Evolutionary conservation across 2,797 vertebrate species (phyloP), one percentile per base, ranked within the genome.

Genomic region (Spinus olivaceus): DNA sequence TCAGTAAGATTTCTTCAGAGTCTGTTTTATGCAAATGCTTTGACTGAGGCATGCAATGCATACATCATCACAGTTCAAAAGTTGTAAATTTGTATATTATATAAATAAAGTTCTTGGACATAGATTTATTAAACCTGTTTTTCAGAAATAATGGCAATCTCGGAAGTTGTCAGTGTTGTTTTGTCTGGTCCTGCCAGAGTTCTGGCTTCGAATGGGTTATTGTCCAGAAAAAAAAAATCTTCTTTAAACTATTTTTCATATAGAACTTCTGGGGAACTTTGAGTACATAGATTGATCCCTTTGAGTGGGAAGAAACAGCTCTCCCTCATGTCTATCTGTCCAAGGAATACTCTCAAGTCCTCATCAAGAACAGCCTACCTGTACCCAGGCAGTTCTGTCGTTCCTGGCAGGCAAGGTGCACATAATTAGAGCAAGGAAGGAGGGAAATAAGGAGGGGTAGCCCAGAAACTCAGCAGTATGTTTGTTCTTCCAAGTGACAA

Each of bases 121-220:
- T n/a, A 70, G 30, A n/a, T 73, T 74, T 47, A 32, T 7, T 57
- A 61, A 46, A 16, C 15, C 3, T 57, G 0, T 80, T 80, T 85
- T 85, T 66, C 25, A 60, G 23, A 65, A 86, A 57, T 61, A 85
- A 44, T 20, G 25, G 8, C 30, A 5, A 3, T 74, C 27, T 84
- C 2, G 3, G 33, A 67, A 83, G 22, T n/a, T 74, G 15, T 42
- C 24, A 35, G 19, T 42, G 6, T 88, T 93, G 5, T 18, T 19
- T 88, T 1, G 1, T 60, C 12, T 70, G 44, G 18, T 46, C 41
- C 16, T 85, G 44, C 59, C 0, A 0, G 72, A 27, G 17, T 81
- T 64, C 46, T 72, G 74, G 8, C 30, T 70, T 47, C 70, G 49
- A 72, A 39, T 19, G 14, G 21, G 15, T 74, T 35, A 14, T 18